These are phyloP conservation scores for Noctua comes DNA, from an alignment of 2,888 invertebrate genomes.

Conservation along the genomic window DNA sequence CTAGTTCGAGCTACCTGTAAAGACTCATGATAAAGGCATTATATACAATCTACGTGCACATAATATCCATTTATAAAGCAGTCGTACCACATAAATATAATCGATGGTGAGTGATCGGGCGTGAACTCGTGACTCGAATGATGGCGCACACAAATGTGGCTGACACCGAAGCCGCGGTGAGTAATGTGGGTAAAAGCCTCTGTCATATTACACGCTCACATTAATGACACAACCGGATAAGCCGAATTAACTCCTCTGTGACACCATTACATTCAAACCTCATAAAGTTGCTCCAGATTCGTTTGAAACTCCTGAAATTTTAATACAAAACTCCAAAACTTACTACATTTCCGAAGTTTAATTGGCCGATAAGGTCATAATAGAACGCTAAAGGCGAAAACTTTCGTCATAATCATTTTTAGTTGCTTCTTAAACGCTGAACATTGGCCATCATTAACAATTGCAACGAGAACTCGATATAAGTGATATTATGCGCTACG, in stretches of 20 bases:
- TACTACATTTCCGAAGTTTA: slow-evolving; percentile 47
- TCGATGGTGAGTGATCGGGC: slow-evolving; percentile 27
- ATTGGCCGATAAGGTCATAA: slow-evolving; percentile 50
- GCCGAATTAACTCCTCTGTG: slow-evolving; percentile 30
- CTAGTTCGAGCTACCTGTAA: neutral
- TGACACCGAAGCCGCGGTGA: slow-evolving; percentile 22
- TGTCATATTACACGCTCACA: slow-evolving; percentile 40
- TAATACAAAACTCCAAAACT: slow-evolving; percentile 50
- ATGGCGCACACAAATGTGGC: slow-evolving; percentile 18
- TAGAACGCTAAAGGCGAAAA: slow-evolving; percentile 47
- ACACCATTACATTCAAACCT: slow-evolving; percentile 23
- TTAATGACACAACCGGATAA: slow-evolving; percentile 37
- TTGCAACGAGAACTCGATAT: slow-evolving; percentile 41
- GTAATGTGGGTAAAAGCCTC: slow-evolving; percentile 21
- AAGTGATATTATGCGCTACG: slow-evolving; percentile 47
- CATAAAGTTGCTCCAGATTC: slow-evolving; percentile 31
- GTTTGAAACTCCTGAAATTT: slow-evolving; percentile 30
- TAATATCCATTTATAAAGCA: slow-evolving; percentile 28
- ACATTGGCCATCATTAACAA: slow-evolving; percentile 49
- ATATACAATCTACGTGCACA: slow-evolving; percentile 4
- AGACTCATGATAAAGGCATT: slow-evolving; percentile 13
- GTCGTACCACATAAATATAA: slow-evolving; percentile 26
- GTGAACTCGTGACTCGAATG: slow-evolving; percentile 37
- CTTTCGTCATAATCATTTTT: slow-evolving; percentile 61
- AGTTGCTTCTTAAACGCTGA: slow-evolving; percentile 51